A percentile compares a stretch with the other conserved stretches of the same genome.
Conservation (phyloP, 2,888 invertebrate genomes). For the Cosmorhoe ocellata region DNA sequence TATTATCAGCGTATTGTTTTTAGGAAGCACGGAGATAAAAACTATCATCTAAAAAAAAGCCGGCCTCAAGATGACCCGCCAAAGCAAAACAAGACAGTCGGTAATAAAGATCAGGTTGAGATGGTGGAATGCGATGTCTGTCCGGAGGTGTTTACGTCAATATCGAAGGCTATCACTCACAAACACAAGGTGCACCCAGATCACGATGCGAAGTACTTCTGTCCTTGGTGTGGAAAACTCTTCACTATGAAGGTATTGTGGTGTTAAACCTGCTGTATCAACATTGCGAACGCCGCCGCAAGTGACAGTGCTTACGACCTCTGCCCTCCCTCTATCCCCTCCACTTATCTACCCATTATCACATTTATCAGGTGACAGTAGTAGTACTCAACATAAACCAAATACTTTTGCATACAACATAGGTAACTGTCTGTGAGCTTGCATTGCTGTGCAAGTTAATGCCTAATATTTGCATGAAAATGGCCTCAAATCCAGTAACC, state of each 20-base stretch:
- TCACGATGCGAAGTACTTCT: conserved; percentile 84
- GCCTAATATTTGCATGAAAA: no score
- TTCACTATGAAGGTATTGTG: conserved; percentile 86
- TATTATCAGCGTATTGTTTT: not conserved
- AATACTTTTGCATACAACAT: no score
- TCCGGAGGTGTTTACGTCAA: conserved; percentile 78
- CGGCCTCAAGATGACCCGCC: conserved; percentile 47
- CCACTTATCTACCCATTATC: conserved; percentile 32
- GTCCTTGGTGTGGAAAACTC: conserved; percentile 86
- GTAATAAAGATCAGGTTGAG: conserved; percentile 51
- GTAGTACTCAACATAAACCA: no score
- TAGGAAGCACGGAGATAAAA: conserved; percentile 85
- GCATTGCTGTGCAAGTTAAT: no score
- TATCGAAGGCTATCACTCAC: conserved; percentile 85
- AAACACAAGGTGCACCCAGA: conserved; percentile 85
- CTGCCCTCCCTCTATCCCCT: conserved; percentile 41
- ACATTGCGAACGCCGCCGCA: conserved; percentile 5
- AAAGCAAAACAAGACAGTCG: conserved; percentile 41
- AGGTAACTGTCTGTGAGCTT: no score
- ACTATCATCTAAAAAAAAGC: conserved; percentile 73
- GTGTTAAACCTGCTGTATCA: no score
- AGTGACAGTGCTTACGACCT: conserved; percentile 34
- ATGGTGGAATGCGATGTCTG: conserved; percentile 84
- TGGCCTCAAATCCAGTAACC: no score
- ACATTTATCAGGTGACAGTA: conserved; percentile 20